A percentile compares a stretch with the other conserved stretches of the same genome.
Conservation (phyloP, 2,888 invertebrate species). For the Argyresthia albistria region DNA sequence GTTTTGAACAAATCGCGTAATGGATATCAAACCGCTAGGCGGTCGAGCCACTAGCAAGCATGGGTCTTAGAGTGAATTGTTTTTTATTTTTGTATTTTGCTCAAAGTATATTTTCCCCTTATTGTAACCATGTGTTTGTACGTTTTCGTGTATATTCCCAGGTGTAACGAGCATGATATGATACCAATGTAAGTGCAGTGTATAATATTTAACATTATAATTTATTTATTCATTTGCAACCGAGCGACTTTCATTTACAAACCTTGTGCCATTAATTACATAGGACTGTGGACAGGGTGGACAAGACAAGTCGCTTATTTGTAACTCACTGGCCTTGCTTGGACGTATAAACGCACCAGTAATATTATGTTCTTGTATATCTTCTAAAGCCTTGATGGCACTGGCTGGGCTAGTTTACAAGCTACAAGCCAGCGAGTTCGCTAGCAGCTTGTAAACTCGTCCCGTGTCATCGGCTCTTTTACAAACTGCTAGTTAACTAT, state of each 20-base stretch:
- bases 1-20: too few relatives aligned
- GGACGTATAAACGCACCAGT: too few relatives aligned
- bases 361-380: too few relatives aligned
- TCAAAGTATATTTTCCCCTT: constrained; percentile 57
- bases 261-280: not conserved
- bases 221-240: constrained; percentile 70
- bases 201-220: constrained; percentile 69
- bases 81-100: constrained; percentile 64
- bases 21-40: too few relatives aligned
- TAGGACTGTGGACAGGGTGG: not conserved
- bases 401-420: too few relatives aligned
- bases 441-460: too few relatives aligned
- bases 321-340: too few relatives aligned
- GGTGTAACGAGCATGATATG: constrained; percentile 57
- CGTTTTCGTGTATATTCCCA: constrained; percentile 59
- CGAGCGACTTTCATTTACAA: constrained; percentile 24
- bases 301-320: not conserved
- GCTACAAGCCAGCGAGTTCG: too few relatives aligned
- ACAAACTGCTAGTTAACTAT: too few relatives aligned
- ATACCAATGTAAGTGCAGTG: constrained; percentile 64
- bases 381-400: too few relatives aligned
- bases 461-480: too few relatives aligned
- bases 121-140: constrained; percentile 55
- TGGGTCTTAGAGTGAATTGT: constrained; percentile 45
- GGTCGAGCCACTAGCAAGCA: too few relatives aligned